Evolutionary conservation across 2,888 invertebrate species (phyloP), one percentile per base, ranked within the genome.

Genomic region (Calameuta pallipes): DNA sequence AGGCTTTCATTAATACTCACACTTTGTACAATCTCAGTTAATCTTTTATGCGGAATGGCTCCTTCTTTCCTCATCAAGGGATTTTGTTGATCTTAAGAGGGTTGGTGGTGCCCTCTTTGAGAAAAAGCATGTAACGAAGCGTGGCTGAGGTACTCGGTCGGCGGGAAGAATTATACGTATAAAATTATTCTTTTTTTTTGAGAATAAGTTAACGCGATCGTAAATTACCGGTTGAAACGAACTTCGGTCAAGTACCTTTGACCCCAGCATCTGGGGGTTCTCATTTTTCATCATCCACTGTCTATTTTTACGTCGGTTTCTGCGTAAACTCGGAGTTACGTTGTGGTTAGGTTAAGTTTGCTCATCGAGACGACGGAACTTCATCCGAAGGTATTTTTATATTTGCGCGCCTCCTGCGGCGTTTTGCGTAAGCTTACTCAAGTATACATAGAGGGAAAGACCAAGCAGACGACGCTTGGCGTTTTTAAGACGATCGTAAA

Each of bases 401-500:
- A 56, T 56, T 56, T 23, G 56, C 56, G 23, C 56, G 56, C 56
- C 56, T 23, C 23, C 0, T 2, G 23, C 56, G 56, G 56, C 23
- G 9, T 23, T 56, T 56, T 9, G 56, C 23, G 23, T 56, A 56
- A 56, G 71, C 31, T 71, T 12, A 33, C 31, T 31, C 11, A 12
- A 33, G 34, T 31, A 71, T 12, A 71, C 31, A 31, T 56, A 56
- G 31, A 31, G 71, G 71, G 12, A 31, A 56, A 9, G 1, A 23
- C 4, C 23, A 0, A 23, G 56, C 56, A 56, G 56, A 41, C 33
- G 33, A 34, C 71, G 71, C 71, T 11, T 71, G 31, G 71, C 76
- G 80, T 83, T 80, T 84, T 84, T 84, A 83, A 82, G 82, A 79
- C 79, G 82, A 79, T 83, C 81, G 81, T 84, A 84, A 85, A 83